phyloP scores from a whole-genome alignment of 64 coral and sea anemone genomes.

The Stylophora pistillata region DNA sequence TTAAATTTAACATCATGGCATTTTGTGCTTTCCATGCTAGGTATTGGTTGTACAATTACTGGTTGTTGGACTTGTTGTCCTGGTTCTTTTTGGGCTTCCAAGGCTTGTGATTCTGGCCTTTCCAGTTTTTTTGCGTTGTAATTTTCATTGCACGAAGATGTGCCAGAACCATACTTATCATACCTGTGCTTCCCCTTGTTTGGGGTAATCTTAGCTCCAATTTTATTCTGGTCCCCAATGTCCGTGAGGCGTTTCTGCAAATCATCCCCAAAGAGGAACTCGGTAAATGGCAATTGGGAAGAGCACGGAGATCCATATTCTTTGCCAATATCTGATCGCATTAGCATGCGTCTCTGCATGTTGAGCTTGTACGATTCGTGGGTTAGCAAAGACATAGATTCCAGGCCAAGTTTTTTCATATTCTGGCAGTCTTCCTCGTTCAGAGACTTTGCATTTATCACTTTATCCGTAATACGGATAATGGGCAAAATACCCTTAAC shows the following conservation, averaged over 20 bases:
- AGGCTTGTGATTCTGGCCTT: background rate
- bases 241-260: slow-evolving; percentile 54
- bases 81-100: slow-evolving; percentile 1
- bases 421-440: slow-evolving; percentile 15
- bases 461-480: slow-evolving; percentile 22
- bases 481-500: slow-evolving; percentile 41
- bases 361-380: slow-evolving; percentile 62
- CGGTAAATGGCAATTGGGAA: slow-evolving; percentile 53
- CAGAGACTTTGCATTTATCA: slow-evolving; percentile 37
- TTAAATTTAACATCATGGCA: background rate
- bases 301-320: slow-evolving; percentile 29
- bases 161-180: no score
- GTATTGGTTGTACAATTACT: background rate
- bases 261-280: slow-evolving; percentile 72
- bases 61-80: slow-evolving; percentile 14
- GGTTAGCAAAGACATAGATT: slow-evolving; percentile 46
- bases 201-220: slow-evolving; percentile 43
- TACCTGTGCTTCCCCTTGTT: no score
- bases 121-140: slow-evolving; percentile 42
- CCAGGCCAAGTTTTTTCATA: background rate
- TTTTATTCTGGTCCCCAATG: slow-evolving; percentile 50
- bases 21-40: slow-evolving; percentile 8
- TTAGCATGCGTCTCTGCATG: slow-evolving; percentile 15
- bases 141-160: no score
- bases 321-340: slow-evolving; percentile 57